Evolutionary conservation across 2,797 vertebrate species (phyloP), one percentile per base, ranked within the genome.

Genomic region (Capromys pilorides): DNA sequence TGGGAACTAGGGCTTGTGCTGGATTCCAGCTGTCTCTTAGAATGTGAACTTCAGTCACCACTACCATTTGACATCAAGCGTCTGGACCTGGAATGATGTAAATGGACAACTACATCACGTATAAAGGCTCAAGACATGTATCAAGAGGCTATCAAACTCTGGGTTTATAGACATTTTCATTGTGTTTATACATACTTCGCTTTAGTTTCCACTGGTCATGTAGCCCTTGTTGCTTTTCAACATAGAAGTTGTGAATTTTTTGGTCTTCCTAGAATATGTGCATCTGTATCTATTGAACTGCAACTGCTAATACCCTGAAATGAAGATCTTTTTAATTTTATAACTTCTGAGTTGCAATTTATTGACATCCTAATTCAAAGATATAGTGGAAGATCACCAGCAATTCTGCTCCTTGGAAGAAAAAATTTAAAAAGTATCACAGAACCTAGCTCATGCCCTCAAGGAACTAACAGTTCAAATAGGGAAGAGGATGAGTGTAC

Each of bases 151-250:
- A 88, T 83, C 67, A 22, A 49, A 62, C 49, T 66, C 59, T 39
- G 41, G 28, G 64, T 83, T 64, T 22, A 14, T n/a, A 49, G 57
- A 57, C 45, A 75, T 82, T 77, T 81, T 83, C 39, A 24, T n/a
- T 75, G 4, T 75, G 79, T 88, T 88, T 93, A 83, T 45, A 61
- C 79, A 84, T 83, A 75, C 75, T 71, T 87, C 71, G 64, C 21
- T 54, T 66, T 45, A 45, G 66, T 36, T 77, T 54, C 22, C 54
- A n/a, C 51, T 57, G 16, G 59, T 93, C 92, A 93, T 11, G 7
- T 83, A 83, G 45, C 21, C n/a, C 36, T 62, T n/a, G 12, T 45
- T 88, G 28, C 49, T 83, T 83, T 2, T 7, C 39, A 36, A 41
- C 36, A 9, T 66, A 61, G 10, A 71, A 79, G 36, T 39, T 86